Base-by-base conservation (phyloP, 2,113 vertebrate genomes). In the Rhinolophus sinicus region DNA sequence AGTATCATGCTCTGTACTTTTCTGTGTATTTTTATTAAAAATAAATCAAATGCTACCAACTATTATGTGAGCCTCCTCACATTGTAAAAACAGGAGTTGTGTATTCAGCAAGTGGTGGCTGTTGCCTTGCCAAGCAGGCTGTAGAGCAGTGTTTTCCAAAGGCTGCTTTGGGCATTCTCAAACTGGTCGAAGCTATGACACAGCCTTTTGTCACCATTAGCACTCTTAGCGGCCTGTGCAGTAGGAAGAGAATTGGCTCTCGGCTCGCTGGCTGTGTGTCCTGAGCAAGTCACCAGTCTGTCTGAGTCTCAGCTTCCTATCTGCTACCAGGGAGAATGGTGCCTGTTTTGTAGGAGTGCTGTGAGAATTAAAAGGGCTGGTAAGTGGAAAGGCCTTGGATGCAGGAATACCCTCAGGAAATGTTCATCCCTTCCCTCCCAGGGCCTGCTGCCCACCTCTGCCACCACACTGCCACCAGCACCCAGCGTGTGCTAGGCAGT, bases 11-110 rank as follows among this genome's bases (percentile, higher is more conserved):
- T 83, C 52, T 95, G 3, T 80, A 35, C n/a, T 60, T 88, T 62
- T 92, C 75, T 64, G 21, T 47, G 5, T 84, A 38, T 65, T 91
- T 80, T 80, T 83, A 52, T 90, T 88, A 60, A 78, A 95, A 83
- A 93, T 47, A 56, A 72, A 44, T 52, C 65, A 77, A 93, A 54
- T 62, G 62, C 33, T 73, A 22, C 65, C n/a, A 19, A 44, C 15
- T 67, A 35, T 72, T 64, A 50, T 3, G 3, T 47, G 65, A 54
- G 65, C 24, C 18, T 21, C 16, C 30, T 56, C 16, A 56, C 24
- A 30, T 30, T 70, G 50, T 35, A 24, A 64, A 64, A 64, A 13
- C 86, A 80, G 52, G 24, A 88, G 28, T 44, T 35, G 11, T 33
- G 30, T 56, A 21, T 33, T 88, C 30, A 69, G 33, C 60, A 81